Evolutionary conservation across 2,888 invertebrate species (phyloP), one percentile per base, ranked within the genome.

Genomic region (Muscina levida): DNA sequence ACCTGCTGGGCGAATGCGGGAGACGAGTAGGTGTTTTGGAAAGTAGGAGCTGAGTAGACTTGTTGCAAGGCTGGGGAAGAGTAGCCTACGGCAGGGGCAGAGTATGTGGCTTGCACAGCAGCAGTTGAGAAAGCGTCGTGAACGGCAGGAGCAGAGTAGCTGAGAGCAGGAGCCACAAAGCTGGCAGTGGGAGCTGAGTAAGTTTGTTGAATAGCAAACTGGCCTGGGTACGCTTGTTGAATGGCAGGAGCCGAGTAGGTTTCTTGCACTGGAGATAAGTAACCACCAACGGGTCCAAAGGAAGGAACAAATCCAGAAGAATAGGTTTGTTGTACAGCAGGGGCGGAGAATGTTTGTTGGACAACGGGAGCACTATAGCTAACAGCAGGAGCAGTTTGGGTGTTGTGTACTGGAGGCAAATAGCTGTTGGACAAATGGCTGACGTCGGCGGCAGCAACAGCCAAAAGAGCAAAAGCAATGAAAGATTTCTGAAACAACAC

Each of bases 371-470:
- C 79, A 0, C 83, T 76, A 72, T 86, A 85, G 56, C 37, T 53
- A 26, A 62, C 62, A 22, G 76, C 6, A 6, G 88, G 86, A 15
- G 42, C 72, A 31, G 4, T 31, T 3, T 31, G 8, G 42, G 37
- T 42, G 19, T 19, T 53, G 66, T 84, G 85, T 46, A 44, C 72
- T 48, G 88, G 88, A 26, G 88, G 89, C 85, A 88, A 84, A 53
- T 89, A 89, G 26, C 72, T 80, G 67, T 75, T 86, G 15, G 83
- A 5, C 85, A 89, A 83, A 65, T 89, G 90, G 83, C 89, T 89
- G 37, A 89, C 89, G 86, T 89, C 89, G 83, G 89, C 89, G 48
- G 87, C 84, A 75, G 85, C 88, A 83, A 86, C 83, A 83, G 88
- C 88, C 84, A 87, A 82, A 72, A 87, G 77, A 72, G 88, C 89